Conservation (phyloP, 1,140 invertebrate species). For the Zaprionus inermis region DNA sequence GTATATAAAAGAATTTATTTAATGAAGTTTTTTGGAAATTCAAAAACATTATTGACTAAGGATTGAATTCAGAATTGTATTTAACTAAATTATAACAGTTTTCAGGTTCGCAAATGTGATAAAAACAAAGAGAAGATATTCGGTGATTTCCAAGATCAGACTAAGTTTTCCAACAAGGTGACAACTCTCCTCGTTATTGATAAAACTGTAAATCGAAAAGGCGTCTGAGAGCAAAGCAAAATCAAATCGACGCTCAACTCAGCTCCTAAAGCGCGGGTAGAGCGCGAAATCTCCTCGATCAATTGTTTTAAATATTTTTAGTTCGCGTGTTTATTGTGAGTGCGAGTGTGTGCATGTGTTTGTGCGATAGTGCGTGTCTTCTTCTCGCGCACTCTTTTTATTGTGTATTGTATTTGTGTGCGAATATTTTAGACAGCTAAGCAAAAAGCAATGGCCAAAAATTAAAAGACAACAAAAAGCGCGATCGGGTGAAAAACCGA, state of each 20-base stretch:
- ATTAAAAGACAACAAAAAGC: conserved; percentile 33
- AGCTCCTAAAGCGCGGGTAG: neutral
- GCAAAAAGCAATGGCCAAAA: conserved; percentile 53
- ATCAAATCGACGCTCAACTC: neutral
- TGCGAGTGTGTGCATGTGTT: neutral
- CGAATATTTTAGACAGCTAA: conserved; percentile 45
- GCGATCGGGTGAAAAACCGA: conserved; percentile 1
- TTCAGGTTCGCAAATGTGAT: neutral
- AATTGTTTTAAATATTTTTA: conserved; percentile 4
- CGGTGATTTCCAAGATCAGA: neutral
- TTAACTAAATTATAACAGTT: neutral
- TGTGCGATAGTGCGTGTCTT: neutral
- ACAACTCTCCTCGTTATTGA: neutral
- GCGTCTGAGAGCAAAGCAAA: neutral
- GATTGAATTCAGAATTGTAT: too few relatives aligned
- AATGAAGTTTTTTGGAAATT: too few relatives aligned
- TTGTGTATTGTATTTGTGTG: conserved; percentile 22
- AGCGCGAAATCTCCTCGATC: neutral
- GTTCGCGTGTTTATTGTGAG: neutral
- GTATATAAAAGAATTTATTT: too few relatives aligned
- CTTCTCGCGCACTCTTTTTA: neutral
- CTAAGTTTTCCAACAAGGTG: neutral
- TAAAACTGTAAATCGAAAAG: neutral
- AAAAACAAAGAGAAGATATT: neutral
- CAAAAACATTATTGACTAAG: too few relatives aligned